Base-by-base conservation (phyloP, 2,888 invertebrate species). In the Tenthredo distinguenda region DNA sequence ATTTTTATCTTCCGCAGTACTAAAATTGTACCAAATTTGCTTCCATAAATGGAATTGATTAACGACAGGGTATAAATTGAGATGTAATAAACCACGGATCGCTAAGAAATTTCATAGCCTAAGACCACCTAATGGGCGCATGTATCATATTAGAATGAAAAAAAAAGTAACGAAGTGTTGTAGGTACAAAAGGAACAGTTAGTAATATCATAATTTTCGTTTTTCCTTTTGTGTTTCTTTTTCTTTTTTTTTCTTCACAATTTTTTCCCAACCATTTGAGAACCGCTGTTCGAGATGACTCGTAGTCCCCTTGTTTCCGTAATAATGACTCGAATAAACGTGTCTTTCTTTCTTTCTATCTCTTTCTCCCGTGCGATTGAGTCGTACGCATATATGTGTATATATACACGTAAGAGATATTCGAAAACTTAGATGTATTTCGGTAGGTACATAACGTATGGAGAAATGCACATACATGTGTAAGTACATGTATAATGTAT, bases 291-390 rank as follows among this genome's bases (percentile, higher is more conserved):
- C 12, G 68, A 18, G 31, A 31, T 31, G 68, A 68, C 68, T 62
- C 10, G 68, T 26, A 26, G 26, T 34, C 34, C 34, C 26, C 68
- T 68, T 34, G 68, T 68, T 68, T 68, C 34, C 31, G 68, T 68
- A 34, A 68, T 68, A 68, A 68, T 68, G 68, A 68, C 34, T 68
- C 34, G 34, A 34, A 68, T 68, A 12, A 68, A 68, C 31, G 34
- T 18, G 18, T 34, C 68, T 34, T 34, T 34, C 34, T 34, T 7
- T 34, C 68, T 62, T 10, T 26, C 7, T 10, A 58, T 62, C 26
- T 62, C 9, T 62, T 10, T 26, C n/a, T 2, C 55, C 55, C 1
- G 26, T 18, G 6, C 68, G 26, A 68, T 68, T 68, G 68, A 68
- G 34, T 34, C 34, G 34, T 68, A 68, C 6, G 0, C 12, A 26